phyloP scores from a whole-genome alignment of 2,888 invertebrate species.

The Drosophila prolongata region DNA sequence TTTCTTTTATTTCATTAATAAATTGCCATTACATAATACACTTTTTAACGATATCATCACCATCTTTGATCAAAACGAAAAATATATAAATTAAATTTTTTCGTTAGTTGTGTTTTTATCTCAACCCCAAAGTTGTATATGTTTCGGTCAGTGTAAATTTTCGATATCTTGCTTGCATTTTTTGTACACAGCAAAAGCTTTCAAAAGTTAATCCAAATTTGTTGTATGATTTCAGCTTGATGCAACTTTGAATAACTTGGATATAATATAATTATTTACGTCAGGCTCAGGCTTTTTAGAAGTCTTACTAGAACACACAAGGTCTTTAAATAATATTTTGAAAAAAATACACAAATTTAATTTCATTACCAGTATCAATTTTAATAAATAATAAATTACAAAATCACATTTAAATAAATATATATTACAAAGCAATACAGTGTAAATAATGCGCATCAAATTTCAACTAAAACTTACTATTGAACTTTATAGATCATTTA shows the following conservation, averaged over 20 bases:
- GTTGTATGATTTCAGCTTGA: slow-evolving; percentile 11
- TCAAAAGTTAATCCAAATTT: slow-evolving; percentile 41
- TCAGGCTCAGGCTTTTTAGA: not conserved
- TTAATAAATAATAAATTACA: not conserved
- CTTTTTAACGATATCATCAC: slow-evolving; percentile 50
- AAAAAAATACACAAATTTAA: not conserved
- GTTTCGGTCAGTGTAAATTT: slow-evolving; percentile 41
- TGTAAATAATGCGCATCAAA: not conserved
- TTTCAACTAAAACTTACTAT: too few species aligned
- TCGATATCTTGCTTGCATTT: slow-evolving; percentile 30
- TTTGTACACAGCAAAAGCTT: slow-evolving; percentile 41
- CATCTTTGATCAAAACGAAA: slow-evolving; percentile 22
- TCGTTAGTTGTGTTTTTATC: slow-evolving; percentile 24
- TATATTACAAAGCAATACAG: not conserved
- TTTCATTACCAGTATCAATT: not conserved
- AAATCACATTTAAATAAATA: slow-evolving; percentile 1
- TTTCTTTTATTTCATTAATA: slow-evolving; percentile 47
- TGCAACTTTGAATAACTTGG: slow-evolving; percentile 26
- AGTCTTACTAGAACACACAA: too few species aligned
- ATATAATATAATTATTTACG: not conserved
- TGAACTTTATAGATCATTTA: too few species aligned
- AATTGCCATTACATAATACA: slow-evolving; percentile 61
- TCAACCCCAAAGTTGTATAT: slow-evolving; percentile 31
- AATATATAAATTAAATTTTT: slow-evolving; percentile 17
- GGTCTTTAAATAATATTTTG: too few species aligned